Base-by-base conservation (phyloP, 2,888 invertebrate species). In the Parnassius smintheus region DNA sequence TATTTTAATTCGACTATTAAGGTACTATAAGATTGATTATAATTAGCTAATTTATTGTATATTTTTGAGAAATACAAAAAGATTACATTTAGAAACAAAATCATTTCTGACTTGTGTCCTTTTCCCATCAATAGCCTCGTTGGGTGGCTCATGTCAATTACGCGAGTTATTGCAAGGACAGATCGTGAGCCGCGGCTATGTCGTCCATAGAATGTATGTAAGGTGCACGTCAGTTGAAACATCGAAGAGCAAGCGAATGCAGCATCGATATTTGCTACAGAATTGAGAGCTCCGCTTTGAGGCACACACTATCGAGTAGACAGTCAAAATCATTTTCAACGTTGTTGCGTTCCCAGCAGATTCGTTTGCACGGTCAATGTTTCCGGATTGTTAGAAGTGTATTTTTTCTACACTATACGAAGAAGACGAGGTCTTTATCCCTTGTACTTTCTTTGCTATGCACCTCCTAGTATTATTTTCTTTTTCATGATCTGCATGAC, bases 61-160 rank as follows among this genome's bases (percentile, higher is more conserved):
- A 7, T 35, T 35, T 35, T 35, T 35, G 35, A 7, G 35, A 35
- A 35, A 18, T 18, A 18, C 18, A 18, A 18, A 18, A 18, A 18
- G 18, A 18, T 18, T 18, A 18, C 18, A 18, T 18, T 18, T 18
- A 18, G 18, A 18, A 18, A 18, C 18, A 18, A 35, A 12, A 46
- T 12, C 76, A 81, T 55, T 53, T 49, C 2, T n/a, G 18, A 50
- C 49, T 64, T 64, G 41, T 56, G 2, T 59, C 42, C 35, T 61
- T 74, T 67, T 63, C 2, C 58, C 22, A 12, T 8, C 10, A 45
- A 59, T 65, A 64, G 65, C 70, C 77, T 56, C 69, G 64, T 79
- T 88, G 90, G 90, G 90, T 89, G 90, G 90, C 82, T 83, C 72
- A 85, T 80, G 87, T 90, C 90, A 87, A 87, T 88, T 85, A 86